A percentile compares a stretch with the other conserved stretches of the same genome.
phyloP scores from a whole-genome alignment of 2,797 vertebrate genomes.

The Amniataba percoides region DNA sequence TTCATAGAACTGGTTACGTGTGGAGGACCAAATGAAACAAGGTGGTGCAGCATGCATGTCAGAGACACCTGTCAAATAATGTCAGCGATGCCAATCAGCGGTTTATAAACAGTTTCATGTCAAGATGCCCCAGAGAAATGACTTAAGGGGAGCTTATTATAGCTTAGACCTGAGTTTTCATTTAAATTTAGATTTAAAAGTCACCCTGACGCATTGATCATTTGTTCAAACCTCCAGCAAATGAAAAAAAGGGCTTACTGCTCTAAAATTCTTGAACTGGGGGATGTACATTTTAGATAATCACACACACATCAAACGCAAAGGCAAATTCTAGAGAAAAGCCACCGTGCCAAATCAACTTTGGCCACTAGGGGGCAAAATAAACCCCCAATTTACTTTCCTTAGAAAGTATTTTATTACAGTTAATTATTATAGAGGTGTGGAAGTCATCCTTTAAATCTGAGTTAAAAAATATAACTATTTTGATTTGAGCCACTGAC shows the following conservation, averaged over 20 bases:
- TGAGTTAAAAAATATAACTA: too few relatives aligned
- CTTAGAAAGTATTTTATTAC: too few relatives aligned
- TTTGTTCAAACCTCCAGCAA: slow-evolving; percentile 11
- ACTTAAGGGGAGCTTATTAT: slow-evolving; percentile 8
- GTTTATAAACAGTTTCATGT: slow-evolving; percentile 20
- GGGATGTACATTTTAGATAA: not conserved
- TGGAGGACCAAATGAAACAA: slow-evolving; percentile 30
- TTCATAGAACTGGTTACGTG: not conserved
- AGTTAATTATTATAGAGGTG: too few relatives aligned
- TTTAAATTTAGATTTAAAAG: not conserved
- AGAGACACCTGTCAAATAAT: slow-evolving; percentile 25
- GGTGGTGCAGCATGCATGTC: slow-evolving; percentile 16
- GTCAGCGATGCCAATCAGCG: slow-evolving; percentile 12
- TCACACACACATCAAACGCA: not conserved
- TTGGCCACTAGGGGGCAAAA: not conserved
- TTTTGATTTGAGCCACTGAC: too few relatives aligned
- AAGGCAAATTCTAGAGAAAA: not conserved
- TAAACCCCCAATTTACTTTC: too few relatives aligned
- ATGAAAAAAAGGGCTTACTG: not conserved
- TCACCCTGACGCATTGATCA: slow-evolving; percentile 1
- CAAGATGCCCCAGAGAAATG: not conserved
- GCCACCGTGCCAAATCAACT: not conserved
- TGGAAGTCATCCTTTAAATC: too few relatives aligned
- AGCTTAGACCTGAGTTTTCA: slow-evolving; percentile 15
- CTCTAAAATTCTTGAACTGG: not conserved